Base-by-base conservation (phyloP, 2,888 invertebrate species). In the Stictocephala bisonia region DNA sequence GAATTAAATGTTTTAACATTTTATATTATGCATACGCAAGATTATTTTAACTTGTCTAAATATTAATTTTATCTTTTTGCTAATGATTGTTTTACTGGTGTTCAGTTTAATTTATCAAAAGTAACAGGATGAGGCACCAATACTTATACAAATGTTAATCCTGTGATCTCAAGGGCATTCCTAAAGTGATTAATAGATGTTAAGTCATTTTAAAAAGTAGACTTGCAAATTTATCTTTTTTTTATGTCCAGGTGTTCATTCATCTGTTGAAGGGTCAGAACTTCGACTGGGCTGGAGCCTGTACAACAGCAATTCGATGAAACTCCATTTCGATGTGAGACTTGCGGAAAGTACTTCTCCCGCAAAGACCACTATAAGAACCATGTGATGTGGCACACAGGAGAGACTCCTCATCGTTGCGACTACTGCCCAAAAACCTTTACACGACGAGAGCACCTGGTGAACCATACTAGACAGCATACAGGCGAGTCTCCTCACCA, bases 361-460 rank as follows among this genome's bases (percentile, higher is more conserved):
- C 88, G 94, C 72, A 95, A 94, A 83, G 94, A 94, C 82, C 94
- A 95, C 83, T 87, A 94, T 78, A 93, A 93, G 85, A 94, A 94
- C 84, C 94, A 94, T 81, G 91, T 93, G 7, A 87, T 93, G 77
- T 92, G 93, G 85, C 94, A 91, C 41, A 79, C 84, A 85, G 89
- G 91, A 53, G 93, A 92, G 83, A 91, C 92, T 0, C 92, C 92
- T 20, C 92, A 92, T 82, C 89, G 92, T 53, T 92, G 92, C 82
- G 91, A 92, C 82, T 92, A 91, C 84, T 92, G 92, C 82, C 91
- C 91, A 22, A 92, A 92, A 83, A 91, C 92, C 4, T 92, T 92
- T 83, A 92, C 92, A 0, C 87, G 92, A 78, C 92, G 92, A 82
- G 92, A 92, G 83, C 92, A 92, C 83, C 85, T 92, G 67, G 82